Evolutionary conservation across 2,113 vertebrate genomes (phyloP), one percentile per base, ranked within the genome.

Genomic region (Pyxicephalus adspersus): DNA sequence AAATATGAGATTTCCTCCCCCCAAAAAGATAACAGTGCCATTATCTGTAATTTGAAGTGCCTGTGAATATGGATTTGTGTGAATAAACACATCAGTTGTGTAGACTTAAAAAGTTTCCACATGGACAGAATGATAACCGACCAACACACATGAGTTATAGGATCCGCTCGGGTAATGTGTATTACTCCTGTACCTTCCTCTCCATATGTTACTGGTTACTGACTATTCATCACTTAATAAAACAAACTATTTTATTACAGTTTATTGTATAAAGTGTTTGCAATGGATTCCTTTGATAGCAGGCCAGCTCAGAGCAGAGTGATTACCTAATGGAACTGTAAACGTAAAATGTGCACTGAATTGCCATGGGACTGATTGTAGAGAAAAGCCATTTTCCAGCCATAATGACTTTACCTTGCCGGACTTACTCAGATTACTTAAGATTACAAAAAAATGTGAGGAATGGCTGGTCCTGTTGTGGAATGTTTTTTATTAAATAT

Each of bases 401-500:
- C 63, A 82, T 75, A 63, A 82, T 45, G 50, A 66, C 61, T 82
- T 75, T 82, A 75, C 71, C 61, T 81, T 66, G 61, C 70, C 8
- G 54, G 71, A 82, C 71, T 75, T 82, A 63, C 70, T 79, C 77
- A 50, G 64, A 79, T 79, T 79, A 54, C 76, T 20, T 16, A 15
- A 58, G 67, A 81, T 80, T 81, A 75, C 61, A 75, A 82, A 82
- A 81, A 64, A 82, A 82, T 82, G 28, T 22, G 45, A 66, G 34
- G 78, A 81, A 81, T 73, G 64, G 67, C 58, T 28, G 9, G 72
- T 17, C 61, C 57, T 75, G 45, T 66, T 65, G 51, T 82, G 70
- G 80, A 82, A 75, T 82, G 70, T 82, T 82, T 82, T 45, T 82
- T 82, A 82, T 82, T 82, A 82, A 82, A 65, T 75, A 82, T 61